Evolutionary conservation across 2,113 vertebrate species (phyloP).

Genomic region (Calypte anna): DNA sequence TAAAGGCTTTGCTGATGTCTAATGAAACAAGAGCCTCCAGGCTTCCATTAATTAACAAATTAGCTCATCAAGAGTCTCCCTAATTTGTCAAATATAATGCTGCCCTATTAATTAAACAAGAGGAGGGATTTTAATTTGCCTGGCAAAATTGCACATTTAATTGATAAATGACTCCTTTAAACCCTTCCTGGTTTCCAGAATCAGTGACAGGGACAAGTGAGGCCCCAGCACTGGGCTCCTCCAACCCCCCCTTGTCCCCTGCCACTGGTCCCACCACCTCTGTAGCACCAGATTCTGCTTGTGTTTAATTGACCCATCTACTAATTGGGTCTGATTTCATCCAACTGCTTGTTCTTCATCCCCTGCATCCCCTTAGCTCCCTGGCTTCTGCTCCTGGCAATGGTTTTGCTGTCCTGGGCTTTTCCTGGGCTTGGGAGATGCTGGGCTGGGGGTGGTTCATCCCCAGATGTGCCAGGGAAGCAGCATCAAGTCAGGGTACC

Average conservation of each 20-base stretch:
- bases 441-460: neutral
- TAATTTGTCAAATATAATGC: constrained; percentile 50
- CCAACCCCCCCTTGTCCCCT: neutral
- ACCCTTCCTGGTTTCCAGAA: neutral
- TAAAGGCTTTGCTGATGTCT: neutral
- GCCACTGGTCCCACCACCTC: rapidly evolving
- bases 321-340: neutral
- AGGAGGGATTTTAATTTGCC: constrained; percentile 9
- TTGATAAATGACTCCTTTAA: neutral
- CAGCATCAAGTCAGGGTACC: neutral
- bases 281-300: neutral
- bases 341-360: neutral
- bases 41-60: constrained; percentile 56
- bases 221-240: neutral
- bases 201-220: rapidly evolving
- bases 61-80: constrained; percentile 16
- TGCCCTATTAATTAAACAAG: constrained; percentile 28
- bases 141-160: neutral
- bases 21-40: constrained; percentile 27
- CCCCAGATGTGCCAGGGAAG: neutral
- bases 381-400: neutral
- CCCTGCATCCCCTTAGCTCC: neutral
- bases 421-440: rapidly evolving
- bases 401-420: rapidly evolving
- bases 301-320: neutral